Evolutionary conservation across 2,797 vertebrate genomes (phyloP), one percentile per base, ranked within the genome.

Genomic region (Eutrigla gurnardus): DNA sequence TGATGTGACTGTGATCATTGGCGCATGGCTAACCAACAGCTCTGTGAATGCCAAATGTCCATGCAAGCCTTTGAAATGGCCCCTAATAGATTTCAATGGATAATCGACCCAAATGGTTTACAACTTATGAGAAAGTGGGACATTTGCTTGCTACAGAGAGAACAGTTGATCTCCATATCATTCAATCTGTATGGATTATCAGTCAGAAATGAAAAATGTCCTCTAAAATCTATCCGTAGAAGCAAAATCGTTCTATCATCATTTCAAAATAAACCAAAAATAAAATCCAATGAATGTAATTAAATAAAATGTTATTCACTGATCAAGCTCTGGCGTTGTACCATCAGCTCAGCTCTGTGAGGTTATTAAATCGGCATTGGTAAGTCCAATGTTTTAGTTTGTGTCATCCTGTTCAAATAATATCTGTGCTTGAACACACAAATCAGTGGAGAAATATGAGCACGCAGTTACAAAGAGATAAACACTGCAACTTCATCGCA

Each of bases 21-120:
- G 77, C 17, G 62, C 76, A 25, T 81, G 76, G 72, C 85, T 88
- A 84, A 85, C 78, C 25, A 81, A 77, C 75, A 52, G 73, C 80
- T 83, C 70, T 85, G 83, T 43, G 75, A 81, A 79, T 74, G 78
- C 83, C 77, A 86, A 47, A 84, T 86, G 79, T 89, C 67, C 78
- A 70, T 18, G 13, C 68, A 37, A n/a, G 58, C 68, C 77, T 83
- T 81, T 86, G 67, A 85, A 89, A 81, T 35, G 62, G 77, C 71
- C 75, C 63, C 43, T 71, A 68, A 86, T 83, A 85, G 80, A 69
- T 84, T 83, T 73, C 70, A 83, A 85, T 87, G 76, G 81, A 77
- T 71, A 76, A 88, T 86, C 18, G 43, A 84, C 77, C 69, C 71
- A 45, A 78, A 66, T 43, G 66, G 75, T 78, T 82, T 59, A 43